Evolutionary conservation across 53 echinoderm and acorn worm species (phyloP).

Genomic region (Holothuria leucospilota): DNA sequence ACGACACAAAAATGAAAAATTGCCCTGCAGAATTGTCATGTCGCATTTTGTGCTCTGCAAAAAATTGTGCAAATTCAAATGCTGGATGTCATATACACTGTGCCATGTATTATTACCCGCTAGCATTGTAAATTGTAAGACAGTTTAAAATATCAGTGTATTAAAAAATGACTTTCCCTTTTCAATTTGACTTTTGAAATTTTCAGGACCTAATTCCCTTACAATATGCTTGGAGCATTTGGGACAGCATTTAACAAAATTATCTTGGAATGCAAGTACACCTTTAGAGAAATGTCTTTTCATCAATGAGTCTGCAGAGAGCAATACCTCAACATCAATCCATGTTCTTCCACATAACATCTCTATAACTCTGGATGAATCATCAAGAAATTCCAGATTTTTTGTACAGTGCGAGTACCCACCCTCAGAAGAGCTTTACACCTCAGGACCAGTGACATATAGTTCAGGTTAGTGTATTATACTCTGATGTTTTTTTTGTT

Average conservation of each 20-base stretch:
- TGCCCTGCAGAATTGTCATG: no score
- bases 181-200: no score
- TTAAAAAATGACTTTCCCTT: no score
- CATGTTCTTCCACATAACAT: slow-evolving; percentile 13
- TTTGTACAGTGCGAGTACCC: slow-evolving; percentile 3
- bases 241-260: neutral
- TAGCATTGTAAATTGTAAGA: no score
- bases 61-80: no score
- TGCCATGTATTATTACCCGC: no score
- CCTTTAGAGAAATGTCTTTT: neutral
- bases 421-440: neutral
- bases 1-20: no score
- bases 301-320: neutral
- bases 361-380: neutral
- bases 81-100: no score
- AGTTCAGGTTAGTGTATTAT: neutral
- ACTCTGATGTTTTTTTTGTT: neutral
- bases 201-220: slow-evolving; percentile 16
- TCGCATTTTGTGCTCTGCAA: no score
- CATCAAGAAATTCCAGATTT: neutral
- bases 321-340: neutral
- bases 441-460: neutral
- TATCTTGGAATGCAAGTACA: slow-evolving; percentile 6
- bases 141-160: no score
- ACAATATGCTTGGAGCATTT: neutral